Evolutionary conservation across 2,113 vertebrate genomes (phyloP).

Genomic region (Genyomyrus donnyi): DNA sequence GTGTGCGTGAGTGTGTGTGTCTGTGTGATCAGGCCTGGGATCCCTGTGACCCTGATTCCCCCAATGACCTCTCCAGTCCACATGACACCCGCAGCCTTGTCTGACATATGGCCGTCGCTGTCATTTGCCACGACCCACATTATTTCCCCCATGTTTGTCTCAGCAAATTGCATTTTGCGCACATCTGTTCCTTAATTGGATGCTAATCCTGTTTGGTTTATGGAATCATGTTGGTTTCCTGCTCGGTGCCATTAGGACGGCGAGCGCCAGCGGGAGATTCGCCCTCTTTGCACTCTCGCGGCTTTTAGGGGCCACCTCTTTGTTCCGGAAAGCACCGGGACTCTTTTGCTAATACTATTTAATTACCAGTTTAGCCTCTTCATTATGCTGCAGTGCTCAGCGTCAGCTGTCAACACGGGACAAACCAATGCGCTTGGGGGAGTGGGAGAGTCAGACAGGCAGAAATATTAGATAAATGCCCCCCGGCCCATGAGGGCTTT

Average conservation of each 20-base stretch:
- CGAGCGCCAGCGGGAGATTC: not conserved
- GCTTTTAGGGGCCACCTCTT: not conserved
- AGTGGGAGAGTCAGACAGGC: not conserved
- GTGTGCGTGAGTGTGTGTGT: not conserved
- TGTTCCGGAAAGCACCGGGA: slow-evolving; percentile 17
- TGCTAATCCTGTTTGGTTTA: slow-evolving; percentile 25
- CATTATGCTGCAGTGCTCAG: not conserved
- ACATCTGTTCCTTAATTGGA: slow-evolving; percentile 23
- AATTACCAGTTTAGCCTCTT: not conserved
- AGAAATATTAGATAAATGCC: not conserved
- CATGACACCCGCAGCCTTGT: not conserved
- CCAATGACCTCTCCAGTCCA: not conserved
- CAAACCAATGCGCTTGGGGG: not conserved
- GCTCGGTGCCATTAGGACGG: not conserved
- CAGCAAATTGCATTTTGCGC: slow-evolving; percentile 38
- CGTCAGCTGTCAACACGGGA: not conserved
- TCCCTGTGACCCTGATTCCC: not conserved
- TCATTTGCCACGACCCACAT: slow-evolving; percentile 30
- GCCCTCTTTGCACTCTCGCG: not conserved
- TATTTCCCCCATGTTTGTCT: slow-evolving; percentile 24
- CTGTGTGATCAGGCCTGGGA: not conserved
- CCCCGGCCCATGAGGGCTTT: not conserved
- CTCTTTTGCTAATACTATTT: not conserved
- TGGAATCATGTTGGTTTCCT: not conserved
- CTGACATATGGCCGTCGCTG: slow-evolving; percentile 29